Conservation (phyloP, 1,140 invertebrate species). For the Drosophila micromelanica region DNA sequence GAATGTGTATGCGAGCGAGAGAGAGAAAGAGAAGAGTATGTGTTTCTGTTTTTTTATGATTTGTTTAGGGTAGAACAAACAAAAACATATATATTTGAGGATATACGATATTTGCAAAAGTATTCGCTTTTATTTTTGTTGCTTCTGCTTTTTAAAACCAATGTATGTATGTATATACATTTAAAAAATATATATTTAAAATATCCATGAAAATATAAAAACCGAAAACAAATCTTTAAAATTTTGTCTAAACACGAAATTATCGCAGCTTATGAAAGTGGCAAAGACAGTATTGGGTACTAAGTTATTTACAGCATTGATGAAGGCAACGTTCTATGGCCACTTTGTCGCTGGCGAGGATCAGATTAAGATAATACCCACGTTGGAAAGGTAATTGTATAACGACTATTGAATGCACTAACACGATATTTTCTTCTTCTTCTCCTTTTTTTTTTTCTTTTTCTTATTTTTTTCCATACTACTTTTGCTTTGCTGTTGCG, state of each 20-base stretch:
- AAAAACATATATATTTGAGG: slow-evolving; percentile 5
- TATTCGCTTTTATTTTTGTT: background rate
- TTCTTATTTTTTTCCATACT: slow-evolving; percentile 35
- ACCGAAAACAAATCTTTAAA: slow-evolving; percentile 18
- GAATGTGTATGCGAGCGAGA: background rate
- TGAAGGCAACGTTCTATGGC: slow-evolving; percentile 97
- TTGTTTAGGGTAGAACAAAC: background rate
- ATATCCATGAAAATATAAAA: slow-evolving; percentile 3
- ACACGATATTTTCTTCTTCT: slow-evolving; percentile 78
- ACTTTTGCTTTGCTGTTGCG: slow-evolving; percentile 27
- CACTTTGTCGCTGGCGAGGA: slow-evolving; percentile 96
- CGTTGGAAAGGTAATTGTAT: slow-evolving; percentile 82
- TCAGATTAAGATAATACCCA: slow-evolving; percentile 83
- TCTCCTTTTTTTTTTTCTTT: slow-evolving; percentile 70
- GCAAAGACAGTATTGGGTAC: slow-evolving; percentile 90
- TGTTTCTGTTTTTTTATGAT: background rate
- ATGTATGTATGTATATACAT: background rate
- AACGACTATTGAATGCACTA: slow-evolving; percentile 58
- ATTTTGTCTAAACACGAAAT: slow-evolving; percentile 29
- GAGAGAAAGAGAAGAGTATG: no score
- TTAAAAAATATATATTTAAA: background rate
- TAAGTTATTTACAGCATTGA: slow-evolving; percentile 90
- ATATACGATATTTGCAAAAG: slow-evolving; percentile 6
- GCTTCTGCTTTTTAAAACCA: no score
- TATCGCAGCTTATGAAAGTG: slow-evolving; percentile 93